Conservation (phyloP, 2,797 vertebrate species). For the Xyrichtys novacula region DNA sequence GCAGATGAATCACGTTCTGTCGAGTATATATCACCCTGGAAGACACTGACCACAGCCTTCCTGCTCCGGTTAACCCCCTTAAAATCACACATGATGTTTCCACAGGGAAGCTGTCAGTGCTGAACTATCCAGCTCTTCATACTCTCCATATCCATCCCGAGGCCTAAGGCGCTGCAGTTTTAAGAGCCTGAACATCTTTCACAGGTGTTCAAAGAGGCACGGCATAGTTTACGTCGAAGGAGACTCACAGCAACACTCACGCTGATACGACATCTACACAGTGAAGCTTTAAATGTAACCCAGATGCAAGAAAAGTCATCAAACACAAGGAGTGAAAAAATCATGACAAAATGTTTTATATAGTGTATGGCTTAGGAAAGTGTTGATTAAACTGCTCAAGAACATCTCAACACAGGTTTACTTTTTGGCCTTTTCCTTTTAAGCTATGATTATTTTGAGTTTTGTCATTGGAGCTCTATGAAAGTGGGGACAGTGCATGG, state of each 20-base stretch:
- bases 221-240: conserved; percentile 28
- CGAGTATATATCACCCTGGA: conserved; percentile 68
- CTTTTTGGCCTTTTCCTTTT: no score
- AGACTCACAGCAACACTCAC: conserved; percentile 54
- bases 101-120: conserved; percentile 62
- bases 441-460: no score
- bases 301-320: not conserved
- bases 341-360: no score
- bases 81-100: conserved; percentile 72
- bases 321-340: not conserved
- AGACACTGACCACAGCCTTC: conserved; percentile 68
- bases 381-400: no score
- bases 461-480: no score
- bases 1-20: conserved; percentile 74
- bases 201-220: conserved; percentile 57
- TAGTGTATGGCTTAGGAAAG: no score
- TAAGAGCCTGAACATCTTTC: conserved; percentile 59
- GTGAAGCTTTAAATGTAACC: conserved; percentile 1
- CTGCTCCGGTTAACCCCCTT: conserved; percentile 55
- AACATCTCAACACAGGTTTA: no score
- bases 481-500: no score
- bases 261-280: not conserved
- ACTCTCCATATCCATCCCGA: conserved; percentile 35
- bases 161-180: conserved; percentile 16
- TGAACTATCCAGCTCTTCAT: conserved; percentile 44